These are phyloP conservation scores for Lepidurus packardi DNA, from an alignment of 1,140 invertebrate genomes.

Conservation along the genomic window DNA sequence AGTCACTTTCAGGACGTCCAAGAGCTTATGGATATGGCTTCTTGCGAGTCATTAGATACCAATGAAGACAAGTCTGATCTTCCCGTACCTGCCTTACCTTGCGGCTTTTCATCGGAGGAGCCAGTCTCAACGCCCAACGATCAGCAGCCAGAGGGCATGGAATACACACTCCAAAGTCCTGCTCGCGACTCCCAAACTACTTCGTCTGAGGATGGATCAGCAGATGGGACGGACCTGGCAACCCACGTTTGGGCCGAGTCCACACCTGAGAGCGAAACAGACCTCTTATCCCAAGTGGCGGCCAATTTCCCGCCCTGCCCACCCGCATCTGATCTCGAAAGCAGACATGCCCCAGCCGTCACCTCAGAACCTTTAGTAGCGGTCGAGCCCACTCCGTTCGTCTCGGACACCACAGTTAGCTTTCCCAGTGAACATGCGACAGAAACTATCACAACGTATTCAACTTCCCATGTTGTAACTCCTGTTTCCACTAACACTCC, in stretches of 20 bases:
- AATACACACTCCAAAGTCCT: background rate
- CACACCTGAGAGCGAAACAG: too few relatives aligned
- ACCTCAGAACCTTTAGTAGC: background rate
- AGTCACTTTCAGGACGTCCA: background rate
- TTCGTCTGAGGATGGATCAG: too few relatives aligned
- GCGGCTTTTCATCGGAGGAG: background rate
- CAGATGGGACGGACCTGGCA: too few relatives aligned
- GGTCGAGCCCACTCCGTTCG: background rate
- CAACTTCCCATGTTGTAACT: background rate
- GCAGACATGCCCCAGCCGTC: background rate
- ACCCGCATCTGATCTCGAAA: too few relatives aligned
- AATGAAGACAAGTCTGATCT: background rate
- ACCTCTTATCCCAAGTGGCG: too few relatives aligned
- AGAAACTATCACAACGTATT: background rate
- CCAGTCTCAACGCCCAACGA: background rate
- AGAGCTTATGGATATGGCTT: conserved; percentile 6
- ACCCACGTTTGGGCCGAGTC: too few relatives aligned
- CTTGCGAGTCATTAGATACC: background rate
- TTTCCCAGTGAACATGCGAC: background rate
- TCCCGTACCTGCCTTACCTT: background rate
- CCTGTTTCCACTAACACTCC: background rate
- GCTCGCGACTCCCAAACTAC: background rate
- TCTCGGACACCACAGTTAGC: background rate
- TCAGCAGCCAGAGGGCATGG: background rate
- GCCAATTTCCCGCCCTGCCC: too few relatives aligned